Conservation (phyloP, 2,888 invertebrate species). For the Geophilus truncorum region DNA sequence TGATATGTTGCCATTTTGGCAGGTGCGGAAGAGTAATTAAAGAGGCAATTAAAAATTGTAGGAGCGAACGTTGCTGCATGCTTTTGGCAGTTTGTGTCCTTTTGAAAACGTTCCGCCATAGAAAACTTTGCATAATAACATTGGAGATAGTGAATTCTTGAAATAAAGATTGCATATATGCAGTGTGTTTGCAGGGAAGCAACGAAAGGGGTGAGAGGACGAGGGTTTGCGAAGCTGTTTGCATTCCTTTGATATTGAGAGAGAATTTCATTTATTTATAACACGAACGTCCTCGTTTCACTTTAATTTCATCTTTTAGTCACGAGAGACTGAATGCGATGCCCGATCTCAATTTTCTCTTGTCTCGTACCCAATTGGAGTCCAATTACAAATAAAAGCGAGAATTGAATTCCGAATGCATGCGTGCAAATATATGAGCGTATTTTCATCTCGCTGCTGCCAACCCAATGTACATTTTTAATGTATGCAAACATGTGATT, state of each 20-base stretch:
- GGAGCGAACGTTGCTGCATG: neutral
- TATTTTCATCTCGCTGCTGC: too few species aligned
- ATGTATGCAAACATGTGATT: neutral
- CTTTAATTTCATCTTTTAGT: conserved; percentile 25
- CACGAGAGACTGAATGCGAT: conserved; percentile 20
- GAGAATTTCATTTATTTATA: conserved; percentile 13
- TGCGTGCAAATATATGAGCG: neutral
- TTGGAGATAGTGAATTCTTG: neutral
- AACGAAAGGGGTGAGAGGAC: neutral
- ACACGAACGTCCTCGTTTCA: neutral
- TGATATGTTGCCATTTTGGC: neutral
- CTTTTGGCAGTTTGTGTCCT: neutral
- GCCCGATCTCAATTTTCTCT: conserved; percentile 13
- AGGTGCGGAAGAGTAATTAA: conserved; percentile 3
- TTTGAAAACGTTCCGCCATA: neutral
- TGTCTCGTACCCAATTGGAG: conserved; percentile 12
- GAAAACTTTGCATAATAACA: conserved; percentile 5
- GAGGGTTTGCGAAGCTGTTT: neutral
- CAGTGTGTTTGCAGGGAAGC: neutral
- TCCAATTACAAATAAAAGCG: conserved; percentile 27
- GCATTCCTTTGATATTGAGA: conserved; percentile 1
- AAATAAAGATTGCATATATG: neutral
- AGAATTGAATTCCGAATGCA: conserved; percentile 23
- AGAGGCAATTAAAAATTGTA: conserved; percentile 10
- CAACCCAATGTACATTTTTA: neutral